These are phyloP conservation scores for Tyto alba DNA, from an alignment of 2,113 vertebrate genomes.

Conservation along the genomic window DNA sequence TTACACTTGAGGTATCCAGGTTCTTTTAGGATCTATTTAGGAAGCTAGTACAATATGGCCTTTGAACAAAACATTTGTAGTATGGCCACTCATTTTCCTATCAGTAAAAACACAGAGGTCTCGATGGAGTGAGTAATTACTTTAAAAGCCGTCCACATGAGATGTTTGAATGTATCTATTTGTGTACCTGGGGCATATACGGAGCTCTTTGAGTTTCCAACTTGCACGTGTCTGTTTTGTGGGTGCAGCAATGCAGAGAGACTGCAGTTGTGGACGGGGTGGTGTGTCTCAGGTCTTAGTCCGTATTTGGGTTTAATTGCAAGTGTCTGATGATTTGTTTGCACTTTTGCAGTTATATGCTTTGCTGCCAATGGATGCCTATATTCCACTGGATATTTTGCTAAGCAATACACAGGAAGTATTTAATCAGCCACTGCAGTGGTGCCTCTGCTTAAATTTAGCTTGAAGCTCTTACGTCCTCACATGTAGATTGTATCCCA, in stretches of 20 bases:
- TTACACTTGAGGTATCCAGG: background rate
- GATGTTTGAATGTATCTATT: background rate
- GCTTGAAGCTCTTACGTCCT: background rate
- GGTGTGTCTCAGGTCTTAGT: background rate
- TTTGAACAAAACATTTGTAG: background rate
- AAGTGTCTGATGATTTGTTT: background rate
- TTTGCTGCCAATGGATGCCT: background rate
- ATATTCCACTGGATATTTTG: background rate
- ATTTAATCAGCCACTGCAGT: background rate
- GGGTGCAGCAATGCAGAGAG: background rate
- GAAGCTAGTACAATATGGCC: background rate
- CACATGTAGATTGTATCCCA: slow-evolving; percentile 13
- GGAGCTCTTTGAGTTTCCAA: background rate
- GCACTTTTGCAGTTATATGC: background rate
- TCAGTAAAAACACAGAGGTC: background rate
- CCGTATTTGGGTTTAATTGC: background rate
- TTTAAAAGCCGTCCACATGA: background rate
- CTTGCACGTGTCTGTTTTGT: background rate
- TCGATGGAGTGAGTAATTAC: background rate
- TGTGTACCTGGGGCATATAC: background rate
- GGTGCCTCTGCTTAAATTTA: slow-evolving; percentile 11
- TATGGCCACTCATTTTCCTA: background rate
- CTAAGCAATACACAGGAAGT: background rate
- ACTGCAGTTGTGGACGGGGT: background rate
- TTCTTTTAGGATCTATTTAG: background rate